Evolutionary conservation across 2,888 invertebrate species (phyloP).

Genomic region (Anaspis maculata): DNA sequence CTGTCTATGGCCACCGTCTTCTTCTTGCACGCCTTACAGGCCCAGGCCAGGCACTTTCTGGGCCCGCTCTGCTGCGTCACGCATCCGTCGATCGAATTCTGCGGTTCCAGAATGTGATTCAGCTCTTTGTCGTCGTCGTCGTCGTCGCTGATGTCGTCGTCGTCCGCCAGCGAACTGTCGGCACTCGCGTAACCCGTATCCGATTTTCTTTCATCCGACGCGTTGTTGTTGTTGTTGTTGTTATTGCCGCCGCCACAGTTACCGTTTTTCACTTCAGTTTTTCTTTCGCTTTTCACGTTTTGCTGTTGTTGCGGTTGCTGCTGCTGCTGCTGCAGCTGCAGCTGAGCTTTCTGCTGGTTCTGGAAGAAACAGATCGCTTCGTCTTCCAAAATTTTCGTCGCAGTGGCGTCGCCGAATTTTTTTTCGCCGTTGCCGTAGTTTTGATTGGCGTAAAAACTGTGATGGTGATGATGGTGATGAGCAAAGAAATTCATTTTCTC

Average conservation of each 20-base stretch:
- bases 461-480: no score
- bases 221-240: not conserved
- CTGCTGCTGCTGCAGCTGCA: no score
- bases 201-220: no score
- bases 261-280: not conserved
- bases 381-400: no score
- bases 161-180: conserved; percentile 36
- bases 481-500: no score
- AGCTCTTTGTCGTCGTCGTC: conserved; percentile 36
- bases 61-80: conserved; percentile 40
- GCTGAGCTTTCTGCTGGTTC: no score
- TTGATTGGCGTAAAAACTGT: no score
- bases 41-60: conserved; percentile 87
- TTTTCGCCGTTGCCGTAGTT: no score
- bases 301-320: no score
- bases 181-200: conserved; percentile 37
- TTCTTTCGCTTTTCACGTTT: no score
- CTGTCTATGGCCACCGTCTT: conserved; percentile 93
- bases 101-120: conserved; percentile 43
- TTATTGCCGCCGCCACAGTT: not conserved
- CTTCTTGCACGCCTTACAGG: conserved; percentile 95
- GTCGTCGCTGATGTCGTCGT: conserved; percentile 37
- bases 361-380: no score
- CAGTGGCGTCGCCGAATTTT: no score
- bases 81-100: conserved; percentile 30